Base-by-base conservation (phyloP, 2,113 vertebrate species). In the Tragulus kanchil region DNA sequence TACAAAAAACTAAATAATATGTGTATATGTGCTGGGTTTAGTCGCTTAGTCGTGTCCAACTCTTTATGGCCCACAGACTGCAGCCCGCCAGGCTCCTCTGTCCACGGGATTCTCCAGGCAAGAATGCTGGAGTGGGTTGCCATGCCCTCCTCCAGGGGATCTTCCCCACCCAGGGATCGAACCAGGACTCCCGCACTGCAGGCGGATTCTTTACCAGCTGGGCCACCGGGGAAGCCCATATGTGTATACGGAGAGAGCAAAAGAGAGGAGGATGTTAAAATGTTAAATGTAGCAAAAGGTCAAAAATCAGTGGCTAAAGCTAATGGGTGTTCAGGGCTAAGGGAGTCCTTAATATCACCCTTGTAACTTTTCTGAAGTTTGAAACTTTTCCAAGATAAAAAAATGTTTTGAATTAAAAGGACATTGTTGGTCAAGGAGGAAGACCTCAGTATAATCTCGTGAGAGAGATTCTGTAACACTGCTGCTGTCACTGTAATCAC, bases 321-420 rank as follows among this genome's bases (percentile, higher is more conserved):
- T 26, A 65, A 28, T 0, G 0, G 58, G 71, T 10, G 8, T 17
- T 19, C 26, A 19, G 21, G 54, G 45, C 2, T 12, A 23, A 10
- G 2, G 12, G 5, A n/a, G 31, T 42, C 26, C 31, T 23, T 15
- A n/a, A 50, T 19, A 26, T 21, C 10, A 19, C 62, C 28, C 65
- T n/a, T 85, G 45, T 16, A 75, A 36, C 4, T 48, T n/a, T 56
- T 56, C 64, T 69, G 3, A 11, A 77, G 48, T 31, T 42, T 64
- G 11, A 59, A 92, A 78, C 91, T 59, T 45, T 69, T 95, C 93
- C 73, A 78, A 85, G 65, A 82, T 26, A 8, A 89, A 77, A 90
- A 42, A 7, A 0, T 36, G 21, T 48, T 61, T 77, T 59, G 1
- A 31, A 79, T 59, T 75, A 69, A 58, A 65, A 71, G 15, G 42